Base-by-base conservation (phyloP, 2,113 vertebrate species). In the Xyliphius kryptos region DNA sequence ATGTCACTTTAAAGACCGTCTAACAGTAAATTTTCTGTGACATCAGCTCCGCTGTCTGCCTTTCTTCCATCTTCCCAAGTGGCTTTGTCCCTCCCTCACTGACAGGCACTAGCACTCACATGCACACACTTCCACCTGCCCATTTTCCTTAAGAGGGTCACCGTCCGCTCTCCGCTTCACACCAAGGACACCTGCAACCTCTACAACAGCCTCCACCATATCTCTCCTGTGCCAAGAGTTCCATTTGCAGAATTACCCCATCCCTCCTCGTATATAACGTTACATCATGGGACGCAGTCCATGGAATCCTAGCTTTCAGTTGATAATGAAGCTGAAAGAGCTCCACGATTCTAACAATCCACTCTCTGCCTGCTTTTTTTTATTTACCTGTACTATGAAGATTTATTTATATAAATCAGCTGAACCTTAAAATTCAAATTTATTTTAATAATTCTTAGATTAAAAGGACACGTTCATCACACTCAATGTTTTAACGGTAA, bases 221-320 rank as follows among this genome's bases (percentile, higher is more conserved):
- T 21, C 7, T 13, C 20, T 54, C 26, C 54, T 44, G 50, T 70
- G 78, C 82, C 83, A 87, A 69, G 72, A 37, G 66, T 53, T 85
- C 84, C 83, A 87, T 86, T 87, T 86, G 75, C 75, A 67, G 83
- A 83, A 88, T 87, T 47, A 85, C 77, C 60, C 71, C 38, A 9
- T 58, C 48, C 12, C 46, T 32, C 48, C 19, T 67, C 53, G 53
- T 67, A 46, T 20, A 58, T 36, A 13, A 15, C 38, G 68, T 75
- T 79, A 75, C 60, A 77, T 78, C 70, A 72, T n/a, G n/a, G n/a
- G 55, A 61, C 67, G 61, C 46, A 46, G 65, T 22, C 52, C 37
- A 44, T 37, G n/a, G 20, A 52, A 68, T 60, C 15, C 16, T 20
- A 63, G 55, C 59, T 62, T 72, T 53, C 54, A 63, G 48, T n/a